Base-by-base conservation (phyloP, 2,113 vertebrate genomes). In the Mixornis gularis region DNA sequence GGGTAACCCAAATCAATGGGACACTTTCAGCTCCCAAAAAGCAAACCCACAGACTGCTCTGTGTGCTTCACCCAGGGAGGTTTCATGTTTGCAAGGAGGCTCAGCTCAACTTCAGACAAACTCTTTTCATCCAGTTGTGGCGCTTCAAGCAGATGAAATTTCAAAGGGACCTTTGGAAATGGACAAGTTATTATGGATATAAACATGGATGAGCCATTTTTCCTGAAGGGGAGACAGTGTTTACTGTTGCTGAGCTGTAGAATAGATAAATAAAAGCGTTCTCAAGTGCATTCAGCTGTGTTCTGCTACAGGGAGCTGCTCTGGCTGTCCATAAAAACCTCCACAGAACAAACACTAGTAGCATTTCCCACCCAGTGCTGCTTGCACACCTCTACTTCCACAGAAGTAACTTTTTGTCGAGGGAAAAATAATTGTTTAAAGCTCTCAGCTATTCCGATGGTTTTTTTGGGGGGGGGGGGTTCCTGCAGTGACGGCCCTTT, bases 221-320 rank as follows among this genome's bases (percentile, higher is more conserved):
- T 29, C 1, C 3, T 26, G 38, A 38, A 58, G 49, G 52, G 10
- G 18, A 66, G 53, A 29, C 26, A n/a, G 24, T 63, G 91, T 95
- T 95, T 94, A 84, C 62, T 34, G 70, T 12, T 71, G 58, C 58
- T 46, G 73, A 90, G 92, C 58, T 43, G 53, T 13, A 43, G 53
- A 40, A 55, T 1, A 48, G 41, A 84, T 78, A 92, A 86, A 74
- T 79, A 78, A 59, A 91, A 82, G 74, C 4, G 17, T 51, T 69
- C 48, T 87, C 38, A 27, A 94, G 63, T 20, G 55, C 3, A 0
- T 64, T 81, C 80, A 90, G 77, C 80, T 89, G 72, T 13, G 1
- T 6, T 21, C 36, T 48, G 34, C 72, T 38, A 3, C 22, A 49
- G 10, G 44, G 19, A 87, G 22, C 36, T 10, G 9, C 17, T 12